Conservation (phyloP, 2,113 vertebrate species). For the Felis chaus region DNA sequence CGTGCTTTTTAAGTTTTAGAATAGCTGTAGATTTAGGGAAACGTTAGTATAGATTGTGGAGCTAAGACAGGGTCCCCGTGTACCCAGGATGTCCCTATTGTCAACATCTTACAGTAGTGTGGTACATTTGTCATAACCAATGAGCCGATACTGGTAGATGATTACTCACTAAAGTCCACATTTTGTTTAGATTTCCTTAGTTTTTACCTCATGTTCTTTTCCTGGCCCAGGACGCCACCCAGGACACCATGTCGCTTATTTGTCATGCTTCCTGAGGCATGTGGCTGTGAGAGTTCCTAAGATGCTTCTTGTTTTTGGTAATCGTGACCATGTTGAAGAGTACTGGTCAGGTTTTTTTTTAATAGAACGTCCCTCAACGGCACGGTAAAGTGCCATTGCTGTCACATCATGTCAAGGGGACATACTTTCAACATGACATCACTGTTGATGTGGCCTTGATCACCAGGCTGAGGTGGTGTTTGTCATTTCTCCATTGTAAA, state of each 20-base stretch:
- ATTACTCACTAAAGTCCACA: background rate
- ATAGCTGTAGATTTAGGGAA: background rate
- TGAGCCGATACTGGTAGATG: rapidly evolving
- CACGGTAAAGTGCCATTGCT: no score
- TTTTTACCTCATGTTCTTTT: background rate
- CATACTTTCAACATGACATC: rapidly evolving
- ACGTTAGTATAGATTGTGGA: no score
- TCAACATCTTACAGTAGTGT: rapidly evolving
- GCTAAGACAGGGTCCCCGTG: no score
- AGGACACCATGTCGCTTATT: background rate
- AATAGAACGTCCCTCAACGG: background rate
- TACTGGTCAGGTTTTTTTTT: background rate
- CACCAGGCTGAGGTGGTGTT: background rate
- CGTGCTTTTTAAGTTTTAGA: background rate
- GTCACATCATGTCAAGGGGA: background rate
- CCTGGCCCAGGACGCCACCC: background rate
- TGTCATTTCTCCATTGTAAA: background rate
- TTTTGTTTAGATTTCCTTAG: background rate
- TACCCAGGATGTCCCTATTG: no score
- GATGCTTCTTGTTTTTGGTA: background rate
- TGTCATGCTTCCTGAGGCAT: background rate
- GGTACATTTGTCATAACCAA: background rate
- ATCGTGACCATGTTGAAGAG: background rate
- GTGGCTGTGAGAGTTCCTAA: background rate
- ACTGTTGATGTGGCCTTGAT: background rate